Evolutionary conservation across 2,888 invertebrate genomes (phyloP).

Genomic region (Synergus japonicus): DNA sequence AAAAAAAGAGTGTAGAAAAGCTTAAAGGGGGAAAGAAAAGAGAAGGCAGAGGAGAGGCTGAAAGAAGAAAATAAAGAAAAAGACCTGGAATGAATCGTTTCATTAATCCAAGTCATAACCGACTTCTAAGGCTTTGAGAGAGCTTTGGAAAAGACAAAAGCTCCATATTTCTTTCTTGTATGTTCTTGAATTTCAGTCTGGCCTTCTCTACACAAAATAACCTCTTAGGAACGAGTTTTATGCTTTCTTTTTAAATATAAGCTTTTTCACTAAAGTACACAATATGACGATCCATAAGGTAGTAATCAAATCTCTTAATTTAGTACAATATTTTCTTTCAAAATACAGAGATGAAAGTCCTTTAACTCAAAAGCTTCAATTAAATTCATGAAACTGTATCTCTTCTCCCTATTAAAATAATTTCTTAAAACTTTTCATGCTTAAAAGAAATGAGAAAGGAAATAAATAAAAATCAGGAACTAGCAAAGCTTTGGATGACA

Average conservation of each 20-base stretch:
- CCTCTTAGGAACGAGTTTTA: neutral
- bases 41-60: neutral
- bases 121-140: constrained; percentile 25
- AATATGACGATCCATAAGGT: neutral
- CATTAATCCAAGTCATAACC: constrained; percentile 38
- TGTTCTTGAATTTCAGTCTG: neutral
- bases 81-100: constrained; percentile 21
- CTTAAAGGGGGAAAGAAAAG: neutral
- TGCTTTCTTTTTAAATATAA: neutral
- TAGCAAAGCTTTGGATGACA: neutral
- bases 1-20: neutral
- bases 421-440: neutral
- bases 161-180: constrained; percentile 15
- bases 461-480: neutral
- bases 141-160: constrained; percentile 33
- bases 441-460: neutral
- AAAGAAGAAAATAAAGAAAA: neutral
- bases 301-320: neutral
- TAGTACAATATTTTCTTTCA: neutral
- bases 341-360: neutral
- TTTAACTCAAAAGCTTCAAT: neutral
- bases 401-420: neutral
- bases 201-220: constrained; percentile 13
- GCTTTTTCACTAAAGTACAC: neutral
- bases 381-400: neutral